Conservation (phyloP, 2,888 invertebrate genomes). For the Danaus chrysippus region DNA sequence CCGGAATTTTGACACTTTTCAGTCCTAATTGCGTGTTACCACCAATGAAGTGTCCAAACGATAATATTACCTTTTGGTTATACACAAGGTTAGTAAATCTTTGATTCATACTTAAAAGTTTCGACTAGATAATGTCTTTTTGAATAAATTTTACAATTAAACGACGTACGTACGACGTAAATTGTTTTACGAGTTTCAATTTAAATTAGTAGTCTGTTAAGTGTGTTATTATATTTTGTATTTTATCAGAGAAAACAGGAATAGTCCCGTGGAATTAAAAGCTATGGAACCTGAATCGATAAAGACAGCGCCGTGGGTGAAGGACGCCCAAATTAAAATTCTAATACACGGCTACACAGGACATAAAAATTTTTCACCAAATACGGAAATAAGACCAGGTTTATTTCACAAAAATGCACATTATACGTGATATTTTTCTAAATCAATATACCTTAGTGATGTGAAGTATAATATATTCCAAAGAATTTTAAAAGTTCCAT, state of each 20-base stretch:
- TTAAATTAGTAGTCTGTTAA: neutral
- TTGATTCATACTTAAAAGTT: neutral
- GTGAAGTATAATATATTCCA: neutral
- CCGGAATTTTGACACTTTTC: conserved; percentile 8
- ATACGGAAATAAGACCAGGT: conserved; percentile 80
- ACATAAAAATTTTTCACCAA: conserved; percentile 78
- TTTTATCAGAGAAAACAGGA: conserved; percentile 52
- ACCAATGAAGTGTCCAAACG: conserved; percentile 77
- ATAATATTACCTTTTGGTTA: conserved; percentile 81
- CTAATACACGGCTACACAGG: conserved; percentile 83
- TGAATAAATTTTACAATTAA: neutral
- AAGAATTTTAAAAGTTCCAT: too few relatives aligned
- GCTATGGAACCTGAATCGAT: conserved; percentile 54
- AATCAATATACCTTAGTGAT: neutral
- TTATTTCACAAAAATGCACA: neutral
- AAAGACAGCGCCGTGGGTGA: conserved; percentile 63
- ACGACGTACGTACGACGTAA: neutral
- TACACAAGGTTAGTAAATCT: conserved; percentile 74
- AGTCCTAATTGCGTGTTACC: conserved; percentile 50
- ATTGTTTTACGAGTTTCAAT: neutral
- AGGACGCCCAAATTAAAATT: conserved; percentile 72
- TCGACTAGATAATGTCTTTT: neutral
- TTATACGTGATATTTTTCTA: neutral
- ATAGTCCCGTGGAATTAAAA: conserved; percentile 67
- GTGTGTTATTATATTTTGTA: neutral